A percentile compares a stretch with the other conserved stretches of the same genome.
These are phyloP conservation scores for Atrina japonica DNA, from an alignment of 2,888 invertebrate species.

Conservation along the genomic window DNA sequence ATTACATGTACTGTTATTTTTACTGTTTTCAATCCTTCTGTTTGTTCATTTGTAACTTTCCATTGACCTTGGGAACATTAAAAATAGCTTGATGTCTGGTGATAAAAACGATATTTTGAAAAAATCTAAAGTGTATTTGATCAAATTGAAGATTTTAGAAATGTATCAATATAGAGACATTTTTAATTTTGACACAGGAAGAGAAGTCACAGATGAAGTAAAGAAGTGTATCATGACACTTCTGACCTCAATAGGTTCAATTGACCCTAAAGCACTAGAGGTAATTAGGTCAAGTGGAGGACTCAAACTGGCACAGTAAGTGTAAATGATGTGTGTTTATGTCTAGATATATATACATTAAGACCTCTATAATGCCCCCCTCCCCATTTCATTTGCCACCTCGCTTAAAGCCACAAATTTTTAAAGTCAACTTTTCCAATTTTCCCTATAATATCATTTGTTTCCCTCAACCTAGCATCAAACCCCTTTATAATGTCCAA, in stretches of 20 bases:
- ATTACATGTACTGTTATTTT: neutral
- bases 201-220: constrained; percentile 22
- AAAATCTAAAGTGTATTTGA: neutral
- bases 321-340: too few species aligned
- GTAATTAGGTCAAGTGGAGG: constrained; percentile 24
- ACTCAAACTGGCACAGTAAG: constrained; percentile 21
- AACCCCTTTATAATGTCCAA: too few species aligned
- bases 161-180: neutral
- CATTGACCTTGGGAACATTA: too few species aligned
- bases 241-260: constrained; percentile 8
- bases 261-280: constrained; percentile 17
- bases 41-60: too few species aligned
- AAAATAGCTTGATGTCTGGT: too few species aligned
- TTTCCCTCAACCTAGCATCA: too few species aligned
- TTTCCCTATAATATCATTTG: neutral
- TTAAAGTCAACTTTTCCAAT: neutral
- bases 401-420: too few species aligned
- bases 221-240: constrained; percentile 15
- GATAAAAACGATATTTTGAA: too few species aligned
- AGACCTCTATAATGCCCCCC: too few species aligned
- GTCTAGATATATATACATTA: too few species aligned
- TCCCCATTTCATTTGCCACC: too few species aligned
- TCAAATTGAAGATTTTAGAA: neutral
- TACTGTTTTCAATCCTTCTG: neutral
- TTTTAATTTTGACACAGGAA: constrained; percentile 10